Percentiles rank a stretch among this genome's conserved stretches.
These are phyloP conservation scores for Nesogale talazaci DNA, from an alignment of 2,113 vertebrate species.

Conservation along the genomic window DNA sequence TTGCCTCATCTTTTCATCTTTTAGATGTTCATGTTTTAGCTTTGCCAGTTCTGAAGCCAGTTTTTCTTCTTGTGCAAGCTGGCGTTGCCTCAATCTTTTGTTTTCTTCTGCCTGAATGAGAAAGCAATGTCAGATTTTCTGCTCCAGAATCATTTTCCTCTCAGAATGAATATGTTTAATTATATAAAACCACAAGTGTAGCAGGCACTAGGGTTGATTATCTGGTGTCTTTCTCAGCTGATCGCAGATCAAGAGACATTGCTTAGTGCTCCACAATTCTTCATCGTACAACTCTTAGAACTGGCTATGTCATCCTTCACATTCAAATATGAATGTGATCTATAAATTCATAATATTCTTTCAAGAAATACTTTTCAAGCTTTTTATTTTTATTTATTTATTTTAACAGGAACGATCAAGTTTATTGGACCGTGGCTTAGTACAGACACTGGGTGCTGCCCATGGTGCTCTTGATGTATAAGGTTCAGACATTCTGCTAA, in stretches of 20 bases:
- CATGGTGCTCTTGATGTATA: too few relatives aligned
- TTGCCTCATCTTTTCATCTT: constrained; percentile 93
- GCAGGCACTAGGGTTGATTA: not conserved
- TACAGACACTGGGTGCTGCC: too few relatives aligned
- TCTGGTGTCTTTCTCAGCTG: not conserved
- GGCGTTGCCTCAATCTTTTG: constrained; percentile 75
- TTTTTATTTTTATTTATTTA: too few relatives aligned
- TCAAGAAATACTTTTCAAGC: constrained; percentile 16
- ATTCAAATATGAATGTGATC: not conserved
- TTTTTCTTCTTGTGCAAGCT: constrained; percentile 90
- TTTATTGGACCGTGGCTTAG: too few relatives aligned
- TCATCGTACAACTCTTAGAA: not conserved
- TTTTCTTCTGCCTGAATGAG: constrained; percentile 88
- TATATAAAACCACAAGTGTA: not conserved
- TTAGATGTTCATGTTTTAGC: constrained; percentile 86
- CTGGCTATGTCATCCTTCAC: not conserved
- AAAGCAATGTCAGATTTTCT: not conserved
- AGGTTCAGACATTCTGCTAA: too few relatives aligned
- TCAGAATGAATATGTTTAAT: not conserved
- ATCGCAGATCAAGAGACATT: not conserved
- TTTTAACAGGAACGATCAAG: too few relatives aligned
- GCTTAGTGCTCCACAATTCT: not conserved
- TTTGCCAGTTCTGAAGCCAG: constrained; percentile 90
- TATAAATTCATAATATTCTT: constrained; percentile 44
- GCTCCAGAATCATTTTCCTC: not conserved